These are phyloP conservation scores for Drosophila sordidula DNA, from an alignment of 2,888 invertebrate species.

Conservation along the genomic window DNA sequence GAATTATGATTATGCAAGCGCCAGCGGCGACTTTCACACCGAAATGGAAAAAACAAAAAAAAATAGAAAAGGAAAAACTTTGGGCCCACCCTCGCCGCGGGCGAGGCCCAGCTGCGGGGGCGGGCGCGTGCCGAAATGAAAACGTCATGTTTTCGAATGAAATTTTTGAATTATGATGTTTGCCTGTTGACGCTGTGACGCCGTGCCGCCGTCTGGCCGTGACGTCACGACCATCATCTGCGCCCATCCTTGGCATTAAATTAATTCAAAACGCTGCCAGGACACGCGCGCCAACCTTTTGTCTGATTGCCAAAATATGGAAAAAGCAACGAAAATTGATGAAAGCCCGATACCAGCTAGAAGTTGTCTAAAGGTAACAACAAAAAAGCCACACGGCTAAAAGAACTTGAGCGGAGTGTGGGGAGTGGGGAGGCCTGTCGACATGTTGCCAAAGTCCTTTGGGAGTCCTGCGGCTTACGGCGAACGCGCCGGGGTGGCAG, in stretches of 20 bases:
- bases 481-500: slow-evolving; percentile 8
- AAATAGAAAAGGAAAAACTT: slow-evolving; percentile 38
- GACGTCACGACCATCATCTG: slow-evolving; percentile 49
- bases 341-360: slow-evolving; percentile 55
- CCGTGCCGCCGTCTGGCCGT: slow-evolving; percentile 19
- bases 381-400: slow-evolving; percentile 8
- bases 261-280: slow-evolving; percentile 80
- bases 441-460: slow-evolving; percentile 63
- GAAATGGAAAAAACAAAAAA: slow-evolving; percentile 22
- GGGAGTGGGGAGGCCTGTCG: slow-evolving; percentile 18
- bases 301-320: slow-evolving; percentile 70
- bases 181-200: slow-evolving; percentile 57
- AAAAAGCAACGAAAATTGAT: slow-evolving; percentile 60
- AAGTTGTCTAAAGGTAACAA: slow-evolving; percentile 54
- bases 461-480: slow-evolving; percentile 63
- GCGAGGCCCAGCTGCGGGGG: neutral
- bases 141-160: slow-evolving; percentile 78
- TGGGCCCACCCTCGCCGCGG: slow-evolving; percentile 52
- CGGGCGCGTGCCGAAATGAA: slow-evolving; percentile 74
- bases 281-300: slow-evolving; percentile 72
- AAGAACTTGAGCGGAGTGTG: neutral
- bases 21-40: slow-evolving; percentile 65
- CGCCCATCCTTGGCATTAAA: slow-evolving; percentile 68
- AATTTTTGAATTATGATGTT: slow-evolving; percentile 82
- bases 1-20: slow-evolving; percentile 65